Base-by-base conservation (phyloP, 2,113 vertebrate species). In the Pandion haliaetus region DNA sequence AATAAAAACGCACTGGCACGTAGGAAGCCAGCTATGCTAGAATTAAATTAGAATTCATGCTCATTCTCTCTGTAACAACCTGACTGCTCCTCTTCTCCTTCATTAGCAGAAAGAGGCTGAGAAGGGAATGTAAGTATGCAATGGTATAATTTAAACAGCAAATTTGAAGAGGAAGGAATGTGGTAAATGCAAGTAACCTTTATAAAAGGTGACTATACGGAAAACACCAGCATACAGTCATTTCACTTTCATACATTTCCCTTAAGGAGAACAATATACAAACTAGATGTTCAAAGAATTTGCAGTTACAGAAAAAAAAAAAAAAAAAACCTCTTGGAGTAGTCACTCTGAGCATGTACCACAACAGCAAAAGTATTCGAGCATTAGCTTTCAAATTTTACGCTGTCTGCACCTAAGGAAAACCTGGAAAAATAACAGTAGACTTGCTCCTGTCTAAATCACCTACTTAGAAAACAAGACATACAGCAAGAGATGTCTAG, bases 1-100 rank as follows among this genome's bases (percentile, higher is more conserved):
- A 69, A 78, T 74, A 71, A 88, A 95, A 95, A 73, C 2, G 2
- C n/a, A 23, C 84, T 57, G 59, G 61, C 78, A 92, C 0, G 1
- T 58, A 63, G 38, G 38, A 94, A 97, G 55, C 12, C 19, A 89
- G 62, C 62, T 93, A 38, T 38, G 15, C 45, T 55, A 58, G 85
- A 86, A 90, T 70, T 73, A 90, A 92, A 95, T 88, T 65, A 90
- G 77, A 92, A 95, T 88, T 90, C 94, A 81, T 82, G 34, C 52
- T 94, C 90, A 83, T 36, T 26, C 36, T 88, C 76, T 92, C 59
- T 83, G 52, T 34, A 88, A 49, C 55, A 88, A 66, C 32, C 54
- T 67, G 63, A 73, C 0, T 1, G 47, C 63, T 78, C 88, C 70
- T 90, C 44, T 94, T 87, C 55, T 74, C 80, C 83, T 78, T 95